phyloP scores from a whole-genome alignment of 2,888 invertebrate species.

The Coelopa pilipes region DNA sequence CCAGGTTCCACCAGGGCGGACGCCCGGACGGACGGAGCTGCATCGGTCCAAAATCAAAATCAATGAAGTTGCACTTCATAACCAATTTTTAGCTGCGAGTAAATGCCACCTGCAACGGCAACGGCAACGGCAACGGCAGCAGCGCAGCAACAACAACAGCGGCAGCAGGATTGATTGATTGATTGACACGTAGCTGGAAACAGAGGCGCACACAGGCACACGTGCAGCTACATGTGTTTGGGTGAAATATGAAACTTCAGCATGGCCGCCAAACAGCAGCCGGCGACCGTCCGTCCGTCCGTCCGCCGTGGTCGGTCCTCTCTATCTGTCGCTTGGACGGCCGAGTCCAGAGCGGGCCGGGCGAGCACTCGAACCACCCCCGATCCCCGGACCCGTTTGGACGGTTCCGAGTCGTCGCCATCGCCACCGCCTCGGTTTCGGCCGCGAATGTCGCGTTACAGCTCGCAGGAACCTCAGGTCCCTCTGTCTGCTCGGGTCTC shows the following conservation, averaged over 20 bases:
- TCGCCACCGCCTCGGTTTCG: no score
- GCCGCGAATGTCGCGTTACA: no score
- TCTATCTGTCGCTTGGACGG: background rate
- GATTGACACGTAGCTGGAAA: conserved; percentile 30
- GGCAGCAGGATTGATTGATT: conserved; percentile 24
- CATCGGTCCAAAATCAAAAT: conserved; percentile 4
- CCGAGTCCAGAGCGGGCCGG: background rate
- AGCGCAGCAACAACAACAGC: background rate
- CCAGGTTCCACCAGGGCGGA: background rate
- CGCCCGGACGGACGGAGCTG: background rate
- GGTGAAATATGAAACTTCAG: conserved; percentile 21
- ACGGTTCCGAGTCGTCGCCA: no score
- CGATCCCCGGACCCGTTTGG: no score
- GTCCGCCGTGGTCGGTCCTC: background rate
- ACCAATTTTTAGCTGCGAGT: background rate
- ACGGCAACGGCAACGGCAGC: background rate
- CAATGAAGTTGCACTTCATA: no score
- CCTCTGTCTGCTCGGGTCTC: no score
- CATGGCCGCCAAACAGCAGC: conserved; percentile 19
- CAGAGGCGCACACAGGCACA: no score
- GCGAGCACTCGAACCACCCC: background rate
- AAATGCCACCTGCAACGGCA: conserved; percentile 7
- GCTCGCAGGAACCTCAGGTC: no score
- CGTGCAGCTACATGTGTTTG: conserved; percentile 5
- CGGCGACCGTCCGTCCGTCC: background rate